Evolutionary conservation across 2,888 invertebrate genomes (phyloP).

Genomic region (Crocallis elinguaria): DNA sequence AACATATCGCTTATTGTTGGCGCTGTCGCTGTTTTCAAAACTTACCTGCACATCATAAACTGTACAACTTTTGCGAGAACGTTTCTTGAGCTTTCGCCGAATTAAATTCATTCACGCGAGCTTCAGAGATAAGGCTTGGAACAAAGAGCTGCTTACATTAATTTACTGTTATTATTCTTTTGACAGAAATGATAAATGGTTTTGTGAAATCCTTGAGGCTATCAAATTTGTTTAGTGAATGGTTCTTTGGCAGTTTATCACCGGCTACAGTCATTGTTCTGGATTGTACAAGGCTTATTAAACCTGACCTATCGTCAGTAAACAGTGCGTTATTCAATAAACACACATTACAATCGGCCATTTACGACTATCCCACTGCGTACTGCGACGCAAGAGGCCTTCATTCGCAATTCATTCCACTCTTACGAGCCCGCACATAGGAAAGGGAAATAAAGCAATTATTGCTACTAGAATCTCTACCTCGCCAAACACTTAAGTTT

Average conservation of each 20-base stretch:
- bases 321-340: slow-evolving; percentile 9
- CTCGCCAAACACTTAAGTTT: slow-evolving; percentile 14
- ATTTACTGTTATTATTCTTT: slow-evolving; percentile 20
- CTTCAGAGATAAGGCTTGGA: slow-evolving; percentile 8
- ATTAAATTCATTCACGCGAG: slow-evolving; percentile 25
- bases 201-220: slow-evolving; percentile 3
- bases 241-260: neutral
- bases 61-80: neutral
- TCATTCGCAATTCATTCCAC: slow-evolving; percentile 48
- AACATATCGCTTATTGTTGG: no score
- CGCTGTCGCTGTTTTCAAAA: no score
- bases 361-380: slow-evolving; percentile 20
- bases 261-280: neutral
- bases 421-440: slow-evolving; percentile 53
- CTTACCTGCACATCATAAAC: no score
- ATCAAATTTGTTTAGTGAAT: neutral
- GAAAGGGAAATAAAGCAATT: slow-evolving; percentile 65
- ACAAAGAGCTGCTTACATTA: slow-evolving; percentile 6
- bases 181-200: slow-evolving; percentile 14
- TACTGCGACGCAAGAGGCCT: slow-evolving; percentile 23
- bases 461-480: slow-evolving; percentile 39
- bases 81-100: slow-evolving; percentile 8
- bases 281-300: neutral
- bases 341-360: slow-evolving; percentile 4
- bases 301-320: neutral